Base-by-base conservation (phyloP, 1,140 invertebrate species). In the Cherax destructor region DNA sequence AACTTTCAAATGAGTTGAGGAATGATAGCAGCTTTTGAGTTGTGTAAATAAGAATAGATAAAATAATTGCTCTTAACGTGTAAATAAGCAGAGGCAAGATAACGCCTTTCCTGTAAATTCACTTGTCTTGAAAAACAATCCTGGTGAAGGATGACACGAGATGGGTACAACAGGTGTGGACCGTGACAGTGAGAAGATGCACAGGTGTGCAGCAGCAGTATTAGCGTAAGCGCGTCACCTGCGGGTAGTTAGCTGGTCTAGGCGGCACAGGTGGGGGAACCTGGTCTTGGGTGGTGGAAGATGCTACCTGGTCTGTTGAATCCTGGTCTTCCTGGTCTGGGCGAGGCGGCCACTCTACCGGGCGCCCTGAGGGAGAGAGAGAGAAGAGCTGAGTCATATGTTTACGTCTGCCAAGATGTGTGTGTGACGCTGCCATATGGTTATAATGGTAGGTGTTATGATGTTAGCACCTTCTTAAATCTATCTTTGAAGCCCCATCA, bases 281-380 rank as follows among this genome's bases (percentile, higher is more conserved):
- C 50, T 52, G 79, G 47, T 81, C 79, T 24, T 30, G n/a, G 79
- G 21, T 52, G 50, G 79, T n/a, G 6, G 79, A 59, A 13, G 50
- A 77, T 5, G 72, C 72, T 77, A 74, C 74, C 52, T 77, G 49
- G 30, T 59, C n/a, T 16, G 61, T 1, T 30, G 76, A 21, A 21
- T 76, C 84, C 74, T 86, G 69, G 69, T 13, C 74, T 16, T 10
- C n/a, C 16, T 50, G 69, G 6, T 78, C 56, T 5, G 85, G 74
- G 52, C 85, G 85, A 47, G 85, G 85, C 10, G 85, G 85, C 85
- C 85, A 86, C 85, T 86, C 85, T 59, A 86, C 85, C 56, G 85
- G 85, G 30, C 85, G 85, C 21, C 85, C 85, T 86, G 85, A n/a
- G 61, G 74, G 10, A 30, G 47, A 76, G 56, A 50, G 65, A 41